phyloP scores from a whole-genome alignment of 2,888 invertebrate species.

The Siphonodentalium dalli region DNA sequence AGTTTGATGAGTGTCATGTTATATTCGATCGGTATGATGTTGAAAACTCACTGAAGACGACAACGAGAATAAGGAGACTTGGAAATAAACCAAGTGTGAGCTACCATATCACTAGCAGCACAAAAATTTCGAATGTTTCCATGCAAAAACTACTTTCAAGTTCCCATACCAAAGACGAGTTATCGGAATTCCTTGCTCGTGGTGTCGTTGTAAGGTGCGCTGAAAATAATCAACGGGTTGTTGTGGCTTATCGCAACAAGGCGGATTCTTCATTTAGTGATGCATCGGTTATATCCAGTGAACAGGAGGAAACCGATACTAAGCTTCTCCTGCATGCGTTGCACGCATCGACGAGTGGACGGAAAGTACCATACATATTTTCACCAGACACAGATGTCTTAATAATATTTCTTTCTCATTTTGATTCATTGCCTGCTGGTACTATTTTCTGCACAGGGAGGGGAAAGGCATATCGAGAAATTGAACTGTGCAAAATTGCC shows the following conservation, averaged over 20 bases:
- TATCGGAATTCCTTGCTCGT: constrained; percentile 1
- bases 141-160: constrained; percentile 5
- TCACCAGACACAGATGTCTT: constrained; percentile 9
- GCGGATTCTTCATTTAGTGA: too few species aligned
- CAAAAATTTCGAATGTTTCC: constrained; percentile 1
- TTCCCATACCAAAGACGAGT: constrained; percentile 8
- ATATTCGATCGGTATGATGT: constrained; percentile 13
- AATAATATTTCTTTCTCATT: not conserved
- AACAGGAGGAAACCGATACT: constrained; percentile 6
- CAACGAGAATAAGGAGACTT: not conserved
- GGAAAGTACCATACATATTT: not conserved
- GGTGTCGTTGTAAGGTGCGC: not conserved
- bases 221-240: too few species aligned
- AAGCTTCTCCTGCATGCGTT: constrained; percentile 3
- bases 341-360: constrained; percentile 2
- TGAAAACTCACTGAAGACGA: constrained; percentile 7
- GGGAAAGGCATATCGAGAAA: too few species aligned
- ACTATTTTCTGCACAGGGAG: too few species aligned
- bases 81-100: not conserved
- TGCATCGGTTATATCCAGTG: not conserved
- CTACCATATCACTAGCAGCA: constrained; percentile 7
- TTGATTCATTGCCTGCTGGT: not conserved
- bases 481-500: not conserved
- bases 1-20: constrained; percentile 5
- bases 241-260: too few species aligned